phyloP scores from a whole-genome alignment of 2,113 vertebrate genomes.

The Gymnarchus niloticus region DNA sequence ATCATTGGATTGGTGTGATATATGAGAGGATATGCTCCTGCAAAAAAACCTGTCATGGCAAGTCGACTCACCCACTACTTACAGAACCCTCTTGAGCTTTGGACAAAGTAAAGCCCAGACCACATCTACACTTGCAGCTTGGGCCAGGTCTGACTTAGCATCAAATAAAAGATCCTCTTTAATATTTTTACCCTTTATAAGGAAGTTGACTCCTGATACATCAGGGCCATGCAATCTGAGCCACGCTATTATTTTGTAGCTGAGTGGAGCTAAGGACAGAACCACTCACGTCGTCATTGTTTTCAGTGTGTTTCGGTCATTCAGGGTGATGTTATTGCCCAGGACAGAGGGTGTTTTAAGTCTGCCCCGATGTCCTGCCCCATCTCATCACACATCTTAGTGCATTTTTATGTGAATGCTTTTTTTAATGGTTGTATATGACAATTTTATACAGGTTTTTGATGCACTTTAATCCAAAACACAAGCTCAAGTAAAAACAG shows the following conservation, averaged over 20 bases:
- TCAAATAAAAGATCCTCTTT: not conserved
- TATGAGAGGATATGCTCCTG: not conserved
- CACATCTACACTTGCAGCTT: not conserved
- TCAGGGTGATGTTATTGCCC: not conserved
- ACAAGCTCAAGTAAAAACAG: not conserved
- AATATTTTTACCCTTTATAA: not conserved
- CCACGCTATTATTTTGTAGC: not conserved
- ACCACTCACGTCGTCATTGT: not conserved
- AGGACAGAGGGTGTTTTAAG: not conserved
- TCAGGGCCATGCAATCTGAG: not conserved
- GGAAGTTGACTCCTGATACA: no score
- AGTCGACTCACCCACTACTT: not conserved
- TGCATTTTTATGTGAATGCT: not conserved
- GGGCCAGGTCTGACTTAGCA: not conserved
- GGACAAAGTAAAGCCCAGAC: not conserved
- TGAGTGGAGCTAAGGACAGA: not conserved
- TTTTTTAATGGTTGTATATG: conserved; percentile 10
- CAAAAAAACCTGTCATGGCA: not conserved
- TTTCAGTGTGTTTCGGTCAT: not conserved
- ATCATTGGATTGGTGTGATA: not conserved
- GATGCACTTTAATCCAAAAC: not conserved
- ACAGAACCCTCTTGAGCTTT: not conserved
- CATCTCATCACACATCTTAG: not conserved
- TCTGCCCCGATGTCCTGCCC: not conserved
- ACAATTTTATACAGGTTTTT: conserved; percentile 16